A percentile compares a stretch with the other conserved stretches of the same genome.
phyloP scores from a whole-genome alignment of 2,888 invertebrate species.

The Antheraea yamamai region DNA sequence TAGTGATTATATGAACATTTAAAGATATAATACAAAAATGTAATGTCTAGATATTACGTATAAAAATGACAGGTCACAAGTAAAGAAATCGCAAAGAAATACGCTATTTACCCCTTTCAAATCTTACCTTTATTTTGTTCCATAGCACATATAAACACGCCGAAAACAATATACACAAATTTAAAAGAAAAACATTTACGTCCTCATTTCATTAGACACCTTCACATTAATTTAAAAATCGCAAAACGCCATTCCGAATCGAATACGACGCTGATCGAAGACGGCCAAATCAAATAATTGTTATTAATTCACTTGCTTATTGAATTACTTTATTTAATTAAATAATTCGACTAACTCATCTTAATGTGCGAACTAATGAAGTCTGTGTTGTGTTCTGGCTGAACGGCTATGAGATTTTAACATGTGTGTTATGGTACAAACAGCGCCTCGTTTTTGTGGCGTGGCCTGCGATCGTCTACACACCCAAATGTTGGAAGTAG shows the following conservation, averaged over 20 bases:
- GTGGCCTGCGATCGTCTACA: slow-evolving; percentile 46
- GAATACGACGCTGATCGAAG: slow-evolving; percentile 53
- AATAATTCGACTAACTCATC: slow-evolving; percentile 78
- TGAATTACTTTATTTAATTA: slow-evolving; percentile 80
- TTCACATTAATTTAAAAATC: slow-evolving; percentile 59
- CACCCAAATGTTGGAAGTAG: slow-evolving; percentile 47
- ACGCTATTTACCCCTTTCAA: background rate
- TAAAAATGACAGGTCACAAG: background rate
- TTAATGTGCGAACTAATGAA: slow-evolving; percentile 82
- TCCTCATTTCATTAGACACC: slow-evolving; percentile 34
- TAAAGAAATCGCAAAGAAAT: background rate
- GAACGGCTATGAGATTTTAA: slow-evolving; percentile 53
- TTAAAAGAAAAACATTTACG: background rate
- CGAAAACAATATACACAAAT: slow-evolving; percentile 31
- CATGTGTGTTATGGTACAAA: slow-evolving; percentile 67
- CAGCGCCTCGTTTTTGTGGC: slow-evolving; percentile 41
- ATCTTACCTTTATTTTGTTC: slow-evolving; percentile 71
- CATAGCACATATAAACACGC: slow-evolving; percentile 45
- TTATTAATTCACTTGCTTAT: slow-evolving; percentile 78
- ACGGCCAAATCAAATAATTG: slow-evolving; percentile 59
- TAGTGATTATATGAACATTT: no score
- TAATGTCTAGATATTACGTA: background rate
- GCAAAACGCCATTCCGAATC: slow-evolving; percentile 35
- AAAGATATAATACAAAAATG: no score
- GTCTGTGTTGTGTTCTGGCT: slow-evolving; percentile 75